Evolutionary conservation across 1,140 invertebrate genomes (phyloP).

Genomic region (Bombus haemorrhoidalis): DNA sequence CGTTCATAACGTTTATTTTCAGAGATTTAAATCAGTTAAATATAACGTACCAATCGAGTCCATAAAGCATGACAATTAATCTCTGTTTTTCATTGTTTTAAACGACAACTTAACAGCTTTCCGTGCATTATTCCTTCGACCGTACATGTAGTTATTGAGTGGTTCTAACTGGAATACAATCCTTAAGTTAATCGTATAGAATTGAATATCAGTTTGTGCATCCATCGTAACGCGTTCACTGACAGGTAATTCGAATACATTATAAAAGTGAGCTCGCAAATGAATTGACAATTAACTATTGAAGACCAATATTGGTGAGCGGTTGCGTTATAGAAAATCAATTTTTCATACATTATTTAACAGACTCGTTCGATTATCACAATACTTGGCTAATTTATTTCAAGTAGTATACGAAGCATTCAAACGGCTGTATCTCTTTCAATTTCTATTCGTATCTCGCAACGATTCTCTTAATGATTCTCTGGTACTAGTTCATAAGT

Average conservation of each 20-base stretch:
- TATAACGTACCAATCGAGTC: not conserved
- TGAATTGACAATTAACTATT: constrained; percentile 3
- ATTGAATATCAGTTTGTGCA: not conserved
- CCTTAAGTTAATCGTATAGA: not conserved
- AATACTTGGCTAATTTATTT: constrained; percentile 17
- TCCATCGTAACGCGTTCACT: not conserved
- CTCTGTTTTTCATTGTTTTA: not conserved
- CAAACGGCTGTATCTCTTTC: too few species aligned
- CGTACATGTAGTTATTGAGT: not conserved
- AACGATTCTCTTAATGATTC: not conserved
- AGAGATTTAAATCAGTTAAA: not conserved
- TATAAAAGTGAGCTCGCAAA: not conserved
- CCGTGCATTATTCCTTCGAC: too few species aligned
- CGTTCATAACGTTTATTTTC: not conserved
- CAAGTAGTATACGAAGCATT: not conserved
- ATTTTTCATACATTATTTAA: constrained; percentile 51
- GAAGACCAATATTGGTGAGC: constrained; percentile 9
- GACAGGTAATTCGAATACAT: not conserved
- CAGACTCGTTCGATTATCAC: not conserved
- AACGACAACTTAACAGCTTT: too few species aligned
- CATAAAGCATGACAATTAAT: constrained; percentile 5
- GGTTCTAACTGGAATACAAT: constrained; percentile 12
- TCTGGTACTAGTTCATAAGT: not conserved
- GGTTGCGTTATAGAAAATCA: constrained; percentile 47
- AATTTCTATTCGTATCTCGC: not conserved